These are phyloP conservation scores for Lucilia sericata DNA, from an alignment of 1,140 invertebrate species.

Conservation along the genomic window DNA sequence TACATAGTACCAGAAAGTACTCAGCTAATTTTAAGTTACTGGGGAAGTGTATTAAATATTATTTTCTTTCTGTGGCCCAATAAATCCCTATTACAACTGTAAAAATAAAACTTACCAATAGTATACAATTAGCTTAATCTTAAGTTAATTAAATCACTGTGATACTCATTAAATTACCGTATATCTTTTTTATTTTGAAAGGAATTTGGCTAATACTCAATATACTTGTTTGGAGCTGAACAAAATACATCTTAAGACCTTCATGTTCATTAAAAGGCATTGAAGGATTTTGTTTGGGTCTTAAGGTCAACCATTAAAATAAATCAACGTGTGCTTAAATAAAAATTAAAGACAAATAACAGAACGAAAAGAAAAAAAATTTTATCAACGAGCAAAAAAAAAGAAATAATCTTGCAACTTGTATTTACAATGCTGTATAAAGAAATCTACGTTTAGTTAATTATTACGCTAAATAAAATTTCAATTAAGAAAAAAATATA, in stretches of 20 bases:
- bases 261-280: conserved; percentile 27
- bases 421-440: not conserved
- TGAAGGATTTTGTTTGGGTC: conserved; percentile 27
- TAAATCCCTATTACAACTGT: too few relatives aligned
- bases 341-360: conserved; percentile 30
- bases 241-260: not conserved
- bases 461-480: conserved; percentile 42
- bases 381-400: not conserved
- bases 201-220: not conserved
- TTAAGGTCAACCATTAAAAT: conserved; percentile 40
- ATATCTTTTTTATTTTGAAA: not conserved
- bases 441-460: conserved; percentile 40
- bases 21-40: too few relatives aligned
- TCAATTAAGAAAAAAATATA: conserved; percentile 32
- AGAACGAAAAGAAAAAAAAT: not conserved
- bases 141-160: not conserved
- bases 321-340: conserved; percentile 42
- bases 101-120: not conserved
- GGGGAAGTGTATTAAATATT: too few relatives aligned
- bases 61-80: too few relatives aligned
- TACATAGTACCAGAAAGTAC: too few relatives aligned
- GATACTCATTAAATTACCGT: not conserved
- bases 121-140: not conserved
- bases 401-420: not conserved
- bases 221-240: not conserved